Base-by-base conservation (phyloP, 1,140 invertebrate genomes). In the Schlechtendalia chinensis region DNA sequence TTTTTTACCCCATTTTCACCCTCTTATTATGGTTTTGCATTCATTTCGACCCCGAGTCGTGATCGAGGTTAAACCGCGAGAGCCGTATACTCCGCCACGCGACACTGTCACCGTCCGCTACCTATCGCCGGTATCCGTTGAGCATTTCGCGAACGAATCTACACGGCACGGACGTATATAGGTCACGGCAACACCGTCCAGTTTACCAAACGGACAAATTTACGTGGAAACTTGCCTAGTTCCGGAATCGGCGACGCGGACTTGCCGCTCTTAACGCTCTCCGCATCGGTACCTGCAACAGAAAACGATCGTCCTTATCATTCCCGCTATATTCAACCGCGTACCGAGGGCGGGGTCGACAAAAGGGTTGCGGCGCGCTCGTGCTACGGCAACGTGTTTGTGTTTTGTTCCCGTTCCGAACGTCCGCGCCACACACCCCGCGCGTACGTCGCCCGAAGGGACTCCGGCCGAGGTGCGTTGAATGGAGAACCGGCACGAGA, bases 1-100 rank as follows among this genome's bases (percentile, higher is more conserved):
- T 47, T 59, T n/a, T 61, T 79, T 50, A 61, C 75, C 75, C 75
- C 58, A 63, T 79, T 79, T 79, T 79, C 75, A 63, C 75, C 75
- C 75, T 79, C 75, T 79, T 63, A 50, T 8, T 47, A 75, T n/a
- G 39, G 22, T 61, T 79, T 79, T 63, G 61, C 39, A 77, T 77
- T 77, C 39, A 39, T 17, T 59, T 24, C 32, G n/a, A 61, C 32
- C 75, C 56, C 75, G 50, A 50, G 17, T 50, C 17, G 47, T 29
- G 75, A 47, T 50, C 17, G 71, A 74, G 71, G 71, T 74, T 58
- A 74, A 74, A n/a, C 53, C 71, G 29, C 19, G 19, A 6, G 17
- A 47, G 39, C 12, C 24, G 27, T 53, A 53, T 32, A 10, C 16
- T 22, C 2, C 24, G 39, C 39, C 10, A 45, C 39, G 39, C 45